Evolutionary conservation across 2,797 vertebrate species (phyloP), one percentile per base, ranked within the genome.

Genomic region (Crocidura indochinensis): DNA sequence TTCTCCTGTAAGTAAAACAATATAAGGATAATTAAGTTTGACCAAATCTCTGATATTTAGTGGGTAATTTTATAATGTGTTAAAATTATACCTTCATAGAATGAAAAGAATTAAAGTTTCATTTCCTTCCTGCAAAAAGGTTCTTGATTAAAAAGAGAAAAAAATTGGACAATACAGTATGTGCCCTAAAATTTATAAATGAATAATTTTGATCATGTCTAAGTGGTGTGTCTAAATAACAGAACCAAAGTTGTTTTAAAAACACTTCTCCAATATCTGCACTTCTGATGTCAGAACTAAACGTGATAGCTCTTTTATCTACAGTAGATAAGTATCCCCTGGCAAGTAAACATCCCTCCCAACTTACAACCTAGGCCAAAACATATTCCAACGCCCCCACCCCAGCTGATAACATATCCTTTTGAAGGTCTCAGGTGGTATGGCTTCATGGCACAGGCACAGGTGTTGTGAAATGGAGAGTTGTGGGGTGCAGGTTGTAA

Each of bases 281-380:
- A 27, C 68, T 92, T 84, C 71, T 93, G 65, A 78, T 49, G 56
- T 93, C 51, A 91, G 60, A 92, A 81, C 81, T 83, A 90, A 93
- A 46, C 51, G 65, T 80, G 82, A 95, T 87, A 90, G 65, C 77
- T 80, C 49, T 81, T 51, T 44, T 73, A 95, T 92, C 95, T 85
- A 64, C 83, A 90, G 69, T 8, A 90, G 83, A 91, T 72, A 91
- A 47, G 11, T 27, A 60, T 27, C 31, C 29, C 15, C 72, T n/a
- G n/a, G 75, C 72, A 87, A 82, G 38, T 87, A 92, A 91, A 90
- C 27, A 93, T 44, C 56, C 86, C 27, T 82, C n/a, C 64, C 46
- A 8, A n/a, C 78, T 75, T 87, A 88, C 76, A 60, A 91, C 12
- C 14, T 31, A 69, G 46, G 67, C 7, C 10, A 64, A 60, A 83